Evolutionary conservation across 2,797 vertebrate genomes (phyloP), one percentile per base, ranked within the genome.

Genomic region (Gobionotothen gibberifrons): DNA sequence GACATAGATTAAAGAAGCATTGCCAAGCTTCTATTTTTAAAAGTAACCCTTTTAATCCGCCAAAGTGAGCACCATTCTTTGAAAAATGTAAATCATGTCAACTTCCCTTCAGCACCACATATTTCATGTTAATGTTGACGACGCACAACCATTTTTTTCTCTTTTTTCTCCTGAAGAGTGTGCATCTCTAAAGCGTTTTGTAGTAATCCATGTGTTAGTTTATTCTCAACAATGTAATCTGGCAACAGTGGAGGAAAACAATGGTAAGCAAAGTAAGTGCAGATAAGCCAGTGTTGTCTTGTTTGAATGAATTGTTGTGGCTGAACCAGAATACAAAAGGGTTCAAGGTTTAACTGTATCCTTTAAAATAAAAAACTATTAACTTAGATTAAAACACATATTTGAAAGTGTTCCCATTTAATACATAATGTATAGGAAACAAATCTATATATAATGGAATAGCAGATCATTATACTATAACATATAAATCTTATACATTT

Each of bases 21-120:
- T 3, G 8, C 63, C 1, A 0, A 22, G 63, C 62, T 79, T 85
- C 88, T 89, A 89, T 90, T 91, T 90, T 90, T 86, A 87, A 66
- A 72, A 61, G 39, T 68, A 74, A 72, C 22, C 62, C 68, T 58
- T 85, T 68, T 84, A 85, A 86, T 79, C 76, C 82, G 72, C 39
- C 57, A 67, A 76, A 79, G 84, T 72, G 43, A 72, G 16, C 39
- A 52, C 12, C 32, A 12, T 60, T 83, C 77, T 89, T 85, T 85
- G 81, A 91, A 85, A 85, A 36, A n/a, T 3, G 47, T 47, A 48
- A 84, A 86, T 55, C 52, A 42, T 21, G 55, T 69, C 72, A 74
- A 14, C 64, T 70, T 79, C 40, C 40, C 75, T 62, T 59, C 22
- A 58, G 54, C 64, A 29, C 22, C 66, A 72, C 65, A 42, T 72